Conservation (phyloP, 1,140 invertebrate species). For the Aleiodes sp. region DNA sequence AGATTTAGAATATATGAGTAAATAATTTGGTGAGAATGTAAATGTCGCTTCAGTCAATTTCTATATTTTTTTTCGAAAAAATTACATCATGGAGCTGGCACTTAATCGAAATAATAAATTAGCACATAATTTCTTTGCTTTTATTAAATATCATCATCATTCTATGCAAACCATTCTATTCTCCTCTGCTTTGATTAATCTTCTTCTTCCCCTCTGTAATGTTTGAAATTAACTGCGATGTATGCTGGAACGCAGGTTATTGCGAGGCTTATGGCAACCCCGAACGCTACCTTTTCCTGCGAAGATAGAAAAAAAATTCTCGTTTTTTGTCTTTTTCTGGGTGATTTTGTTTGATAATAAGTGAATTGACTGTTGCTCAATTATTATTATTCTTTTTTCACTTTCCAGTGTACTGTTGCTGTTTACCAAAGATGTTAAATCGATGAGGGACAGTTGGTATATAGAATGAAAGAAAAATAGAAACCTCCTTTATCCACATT, state of each 20-base stretch:
- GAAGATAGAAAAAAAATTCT: not conserved
- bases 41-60: not conserved
- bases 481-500: too few species aligned
- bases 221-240: constrained; percentile 29
- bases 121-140: not conserved
- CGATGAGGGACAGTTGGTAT: too few species aligned
- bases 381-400: too few species aligned
- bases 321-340: not conserved
- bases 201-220: constrained; percentile 8
- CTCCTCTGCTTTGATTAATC: not conserved
- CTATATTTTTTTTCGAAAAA: not conserved
- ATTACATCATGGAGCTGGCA: not conserved
- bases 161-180: not conserved
- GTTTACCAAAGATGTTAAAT: too few species aligned
- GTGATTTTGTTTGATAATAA: too few species aligned
- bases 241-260: constrained; percentile 11
- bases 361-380: too few species aligned
- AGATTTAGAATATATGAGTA: not conserved
- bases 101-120: not conserved
- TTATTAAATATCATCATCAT: not conserved
- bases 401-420: too few species aligned
- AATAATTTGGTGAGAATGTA: not conserved
- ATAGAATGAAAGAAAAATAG: too few species aligned
- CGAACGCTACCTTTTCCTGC: constrained; percentile 28
- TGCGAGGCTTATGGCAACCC: not conserved